These are phyloP conservation scores for Alosa sapidissima DNA, from an alignment of 2,797 vertebrate species.

Conservation along the genomic window DNA sequence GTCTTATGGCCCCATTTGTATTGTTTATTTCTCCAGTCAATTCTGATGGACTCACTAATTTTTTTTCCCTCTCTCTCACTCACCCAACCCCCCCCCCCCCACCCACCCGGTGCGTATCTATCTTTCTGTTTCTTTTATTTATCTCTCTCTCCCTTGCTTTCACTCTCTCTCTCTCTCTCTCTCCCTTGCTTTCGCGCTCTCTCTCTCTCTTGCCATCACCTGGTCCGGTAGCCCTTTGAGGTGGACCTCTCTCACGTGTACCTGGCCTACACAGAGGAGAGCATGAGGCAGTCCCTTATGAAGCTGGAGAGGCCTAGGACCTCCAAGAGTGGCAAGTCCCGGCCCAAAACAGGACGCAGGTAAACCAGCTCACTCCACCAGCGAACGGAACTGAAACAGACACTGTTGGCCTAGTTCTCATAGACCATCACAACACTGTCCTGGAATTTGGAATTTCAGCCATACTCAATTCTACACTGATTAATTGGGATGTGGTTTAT, in stretches of 20 bases:
- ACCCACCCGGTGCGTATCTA: background rate
- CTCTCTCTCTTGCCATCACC: background rate
- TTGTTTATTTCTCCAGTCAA: background rate
- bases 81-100: background rate
- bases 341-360: constrained; percentile 93
- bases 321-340: constrained; percentile 88
- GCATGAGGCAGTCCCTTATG: constrained; percentile 94
- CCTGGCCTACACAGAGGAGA: constrained; percentile 96
- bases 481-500: too few relatives aligned
- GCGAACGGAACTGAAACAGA: too few relatives aligned
- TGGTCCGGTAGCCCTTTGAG: constrained; percentile 85
- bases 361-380: constrained; percentile 48
- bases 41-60: background rate
- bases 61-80: background rate
- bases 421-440: too few relatives aligned
- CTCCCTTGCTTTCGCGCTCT: background rate
- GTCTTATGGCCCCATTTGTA: background rate
- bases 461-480: too few relatives aligned
- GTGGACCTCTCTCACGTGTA: constrained; percentile 97
- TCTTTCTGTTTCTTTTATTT: background rate
- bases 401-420: too few relatives aligned
- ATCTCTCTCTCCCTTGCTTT: background rate
- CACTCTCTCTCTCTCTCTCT: background rate
- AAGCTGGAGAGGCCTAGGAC: constrained; percentile 92
- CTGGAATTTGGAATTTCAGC: too few relatives aligned